phyloP scores from a whole-genome alignment of 2,797 vertebrate species.

The Neosalanx taihuensis region DNA sequence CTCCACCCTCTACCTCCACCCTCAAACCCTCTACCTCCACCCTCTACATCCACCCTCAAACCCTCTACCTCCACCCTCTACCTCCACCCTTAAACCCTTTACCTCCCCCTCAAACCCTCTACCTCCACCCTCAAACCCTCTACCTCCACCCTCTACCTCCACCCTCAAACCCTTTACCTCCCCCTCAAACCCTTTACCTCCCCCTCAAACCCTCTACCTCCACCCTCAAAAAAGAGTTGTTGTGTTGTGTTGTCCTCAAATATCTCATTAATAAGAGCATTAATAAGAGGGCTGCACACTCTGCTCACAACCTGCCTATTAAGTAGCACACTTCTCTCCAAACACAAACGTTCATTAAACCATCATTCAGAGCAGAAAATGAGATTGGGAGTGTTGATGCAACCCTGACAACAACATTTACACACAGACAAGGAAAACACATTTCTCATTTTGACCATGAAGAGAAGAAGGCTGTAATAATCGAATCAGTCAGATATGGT shows the following conservation, averaged over 20 bases:
- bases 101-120: too few relatives aligned
- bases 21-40: too few relatives aligned
- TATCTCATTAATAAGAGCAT: conserved; percentile 66
- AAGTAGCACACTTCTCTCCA: conserved; percentile 68
- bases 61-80: too few relatives aligned
- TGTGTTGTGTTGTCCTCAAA: conserved; percentile 36
- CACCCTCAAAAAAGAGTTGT: too few relatives aligned
- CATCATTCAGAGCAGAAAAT: conserved; percentile 76
- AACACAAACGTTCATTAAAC: conserved; percentile 74
- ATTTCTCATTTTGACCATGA: conserved; percentile 65
- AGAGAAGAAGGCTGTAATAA: conserved; percentile 59
- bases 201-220: too few relatives aligned
- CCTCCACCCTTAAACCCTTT: too few relatives aligned
- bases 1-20: too few relatives aligned
- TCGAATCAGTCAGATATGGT: conserved; percentile 41
- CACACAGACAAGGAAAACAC: conserved; percentile 54
- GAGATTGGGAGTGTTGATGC: conserved; percentile 68
- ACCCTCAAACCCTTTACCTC: too few relatives aligned
- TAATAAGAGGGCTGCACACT: conserved; percentile 70
- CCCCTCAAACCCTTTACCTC: too few relatives aligned
- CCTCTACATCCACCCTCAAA: too few relatives aligned
- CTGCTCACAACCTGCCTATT: conserved; percentile 69
- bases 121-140: too few relatives aligned
- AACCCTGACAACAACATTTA: conserved; percentile 54
- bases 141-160: too few relatives aligned